Percentiles rank a stretch among this genome's conserved stretches.
Conservation (phyloP, 2,888 invertebrate species). For the Apamea anceps region DNA sequence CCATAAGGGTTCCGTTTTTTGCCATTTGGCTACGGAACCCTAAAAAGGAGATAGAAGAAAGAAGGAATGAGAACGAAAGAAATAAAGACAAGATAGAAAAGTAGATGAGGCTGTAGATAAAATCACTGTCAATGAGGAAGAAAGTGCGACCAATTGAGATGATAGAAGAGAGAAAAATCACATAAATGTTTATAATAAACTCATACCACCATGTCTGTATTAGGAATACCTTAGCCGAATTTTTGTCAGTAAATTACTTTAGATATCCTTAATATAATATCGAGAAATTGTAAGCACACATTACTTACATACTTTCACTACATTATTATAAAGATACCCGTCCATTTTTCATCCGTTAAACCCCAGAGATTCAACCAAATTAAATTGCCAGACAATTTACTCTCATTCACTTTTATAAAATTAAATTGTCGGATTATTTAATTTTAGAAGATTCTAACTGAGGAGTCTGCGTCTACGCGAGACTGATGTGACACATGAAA, state of each 20-base stretch:
- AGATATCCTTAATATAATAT: neutral
- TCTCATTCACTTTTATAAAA: conserved; percentile 58
- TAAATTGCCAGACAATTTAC: conserved; percentile 58
- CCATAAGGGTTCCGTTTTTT: too few relatives aligned
- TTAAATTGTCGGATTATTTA: conserved; percentile 57
- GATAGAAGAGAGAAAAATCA: neutral
- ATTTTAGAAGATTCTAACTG: conserved; percentile 53
- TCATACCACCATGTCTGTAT: neutral
- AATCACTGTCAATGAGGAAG: neutral
- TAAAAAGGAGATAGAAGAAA: too few relatives aligned
- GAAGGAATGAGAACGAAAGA: neutral
- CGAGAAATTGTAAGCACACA: neutral
- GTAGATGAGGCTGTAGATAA: neutral
- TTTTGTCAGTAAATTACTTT: neutral
- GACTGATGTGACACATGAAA: conserved; percentile 38
- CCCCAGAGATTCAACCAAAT: conserved; percentile 44
- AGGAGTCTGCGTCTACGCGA: conserved; percentile 23
- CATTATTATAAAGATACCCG: conserved; percentile 11
- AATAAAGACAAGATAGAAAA: neutral
- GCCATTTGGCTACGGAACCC: too few relatives aligned
- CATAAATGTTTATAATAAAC: neutral
- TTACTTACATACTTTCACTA: neutral
- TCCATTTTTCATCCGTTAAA: conserved; percentile 40
- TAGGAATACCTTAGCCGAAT: neutral
- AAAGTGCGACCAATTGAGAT: neutral